Percentiles rank a stretch among this genome's conserved stretches.
Evolutionary conservation across 2,888 invertebrate genomes (phyloP).

Genomic region (Apotomis turbidana): DNA sequence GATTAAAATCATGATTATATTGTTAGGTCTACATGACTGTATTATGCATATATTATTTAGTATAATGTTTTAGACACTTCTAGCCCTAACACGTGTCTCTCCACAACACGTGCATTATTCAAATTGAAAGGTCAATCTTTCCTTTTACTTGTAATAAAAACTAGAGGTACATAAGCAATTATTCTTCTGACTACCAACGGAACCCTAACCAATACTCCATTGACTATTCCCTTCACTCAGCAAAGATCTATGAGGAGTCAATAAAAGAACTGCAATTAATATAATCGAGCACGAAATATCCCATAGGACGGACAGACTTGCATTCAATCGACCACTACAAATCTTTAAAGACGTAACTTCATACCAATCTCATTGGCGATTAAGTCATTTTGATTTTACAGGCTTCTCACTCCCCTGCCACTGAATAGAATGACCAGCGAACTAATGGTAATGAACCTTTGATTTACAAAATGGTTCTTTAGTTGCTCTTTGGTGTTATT

Average conservation of each 20-base stretch:
- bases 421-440: constrained; percentile 46
- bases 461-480: constrained; percentile 56
- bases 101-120: no score
- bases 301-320: constrained; percentile 14
- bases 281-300: constrained; percentile 29
- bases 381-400: not conserved
- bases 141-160: no score
- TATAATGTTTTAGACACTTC: no score
- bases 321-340: constrained; percentile 11
- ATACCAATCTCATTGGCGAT: not conserved
- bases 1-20: no score
- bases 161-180: not conserved
- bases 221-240: constrained; percentile 1
- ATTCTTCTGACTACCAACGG: not conserved
- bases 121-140: no score
- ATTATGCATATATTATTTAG: no score
- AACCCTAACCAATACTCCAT: constrained; percentile 7
- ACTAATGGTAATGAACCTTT: constrained; percentile 54
- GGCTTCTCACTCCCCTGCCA: constrained; percentile 21
- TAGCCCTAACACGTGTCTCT: no score
- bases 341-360: not conserved
- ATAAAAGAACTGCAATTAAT: constrained; percentile 38
- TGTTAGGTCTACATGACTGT: no score
- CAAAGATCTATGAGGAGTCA: constrained; percentile 24
- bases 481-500: constrained; percentile 40